Conservation (phyloP, 2,113 vertebrate genomes). For the Chroicocephalus ridibundus region DNA sequence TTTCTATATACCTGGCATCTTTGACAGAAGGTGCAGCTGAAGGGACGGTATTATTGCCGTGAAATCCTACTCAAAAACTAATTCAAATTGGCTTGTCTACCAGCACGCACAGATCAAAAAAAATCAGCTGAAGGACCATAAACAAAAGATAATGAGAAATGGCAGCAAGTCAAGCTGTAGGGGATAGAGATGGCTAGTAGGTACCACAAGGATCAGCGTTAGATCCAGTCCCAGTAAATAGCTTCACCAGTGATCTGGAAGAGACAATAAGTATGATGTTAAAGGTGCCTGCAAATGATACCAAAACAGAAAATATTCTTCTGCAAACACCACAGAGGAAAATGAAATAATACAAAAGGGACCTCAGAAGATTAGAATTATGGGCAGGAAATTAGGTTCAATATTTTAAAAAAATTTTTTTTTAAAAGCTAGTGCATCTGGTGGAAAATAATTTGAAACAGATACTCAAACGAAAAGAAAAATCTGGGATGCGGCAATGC, state of each 20-base stretch:
- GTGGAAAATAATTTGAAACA: constrained; percentile 44
- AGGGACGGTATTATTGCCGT: background rate
- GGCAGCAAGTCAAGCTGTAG: background rate
- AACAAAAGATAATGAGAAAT: constrained; percentile 43
- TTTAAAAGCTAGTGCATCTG: background rate
- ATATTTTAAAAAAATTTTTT: background rate
- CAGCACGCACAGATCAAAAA: background rate
- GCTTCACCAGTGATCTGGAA: constrained; percentile 20
- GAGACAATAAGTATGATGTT: background rate
- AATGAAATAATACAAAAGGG: background rate
- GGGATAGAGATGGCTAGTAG: background rate
- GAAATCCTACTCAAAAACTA: constrained; percentile 9
- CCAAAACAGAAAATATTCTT: constrained; percentile 12
- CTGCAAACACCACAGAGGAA: background rate
- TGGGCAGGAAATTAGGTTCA: constrained; percentile 28
- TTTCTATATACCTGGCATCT: background rate
- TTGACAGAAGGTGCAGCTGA: background rate
- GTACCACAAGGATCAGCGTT: background rate
- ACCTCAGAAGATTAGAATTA: constrained; percentile 1
- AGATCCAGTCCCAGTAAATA: constrained; percentile 19
- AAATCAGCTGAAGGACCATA: background rate
- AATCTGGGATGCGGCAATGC: background rate
- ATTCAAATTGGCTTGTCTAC: background rate
- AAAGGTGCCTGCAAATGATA: background rate
- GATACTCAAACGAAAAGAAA: background rate